Evolutionary conservation across 2,113 vertebrate genomes (phyloP), one percentile per base, ranked within the genome.

Genomic region (Ardeotis arabs): DNA sequence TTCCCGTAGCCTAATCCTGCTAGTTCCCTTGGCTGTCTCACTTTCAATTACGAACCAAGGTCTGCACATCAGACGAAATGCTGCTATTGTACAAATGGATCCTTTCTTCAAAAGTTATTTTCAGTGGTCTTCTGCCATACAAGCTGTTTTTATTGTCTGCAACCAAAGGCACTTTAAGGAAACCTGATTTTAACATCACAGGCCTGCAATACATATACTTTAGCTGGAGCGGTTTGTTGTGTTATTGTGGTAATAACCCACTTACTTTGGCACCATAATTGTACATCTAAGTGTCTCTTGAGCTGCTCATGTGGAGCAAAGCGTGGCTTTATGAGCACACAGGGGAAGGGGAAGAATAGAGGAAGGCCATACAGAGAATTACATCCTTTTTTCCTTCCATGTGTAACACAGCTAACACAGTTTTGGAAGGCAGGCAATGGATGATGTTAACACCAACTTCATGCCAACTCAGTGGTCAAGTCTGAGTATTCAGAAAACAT

Each of bases 31-130:
- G 92, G 60, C 86, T 83, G 75, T 93, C 87, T 94, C 73, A 66
- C 87, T 94, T 96, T 91, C 80, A 93, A 63, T 95, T 94, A 93
- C 9, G 74, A 89, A 81, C 27, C 68, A 66, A 89, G 41, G 84
- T 87, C 93, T 92, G 37, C 47, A 72, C 39, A 81, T 92, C 56
- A 87, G 76, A 91, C 75, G 69, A 87, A 96, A 90, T 8, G 9
- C 49, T 95, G 62, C 77, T 72, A 37, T 89, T 93, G 73, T 93
- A 82, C 84, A 89, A 89, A 78, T 33, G 22, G 47, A 90, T 89
- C 45, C 52, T 77, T 85, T 90, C 76, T 87, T 91, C 80, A 58
- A 72, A 94, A 89, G 47, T 80, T 81, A 49, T 95, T 93, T 93
- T 85, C 76, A 55, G 67, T 75, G 70, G 41, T 87, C 63, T 91